Evolutionary conservation across 2,888 invertebrate species (phyloP).

Genomic region (Villa cingulata): DNA sequence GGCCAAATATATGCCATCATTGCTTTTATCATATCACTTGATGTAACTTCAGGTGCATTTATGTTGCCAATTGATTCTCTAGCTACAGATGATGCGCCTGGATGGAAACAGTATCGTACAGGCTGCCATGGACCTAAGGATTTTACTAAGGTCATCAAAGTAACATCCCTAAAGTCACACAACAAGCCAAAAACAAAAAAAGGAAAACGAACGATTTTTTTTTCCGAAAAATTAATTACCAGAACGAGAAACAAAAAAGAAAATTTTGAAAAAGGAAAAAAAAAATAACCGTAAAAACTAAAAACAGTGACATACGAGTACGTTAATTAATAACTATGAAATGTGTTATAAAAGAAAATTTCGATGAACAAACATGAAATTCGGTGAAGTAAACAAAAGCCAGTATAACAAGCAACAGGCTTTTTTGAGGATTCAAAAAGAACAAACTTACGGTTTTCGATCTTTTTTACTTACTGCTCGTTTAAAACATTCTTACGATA

Average conservation of each 20-base stretch:
- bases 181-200: constrained; percentile 27
- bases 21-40: constrained; percentile 66
- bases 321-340: too few relatives aligned
- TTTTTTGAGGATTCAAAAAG: neutral
- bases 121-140: constrained; percentile 30
- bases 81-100: constrained; percentile 52
- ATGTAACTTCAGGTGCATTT: constrained; percentile 47
- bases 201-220: constrained; percentile 10
- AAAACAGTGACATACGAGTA: too few relatives aligned
- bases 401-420: neutral
- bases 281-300: neutral
- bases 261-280: neutral
- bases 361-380: too few relatives aligned
- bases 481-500: too few relatives aligned
- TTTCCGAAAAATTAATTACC: too few relatives aligned
- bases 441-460: neutral
- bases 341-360: too few relatives aligned
- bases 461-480: neutral
- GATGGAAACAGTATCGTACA: constrained; percentile 78
- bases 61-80: constrained; percentile 47
- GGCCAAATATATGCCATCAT: constrained; percentile 96
- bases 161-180: constrained; percentile 21
- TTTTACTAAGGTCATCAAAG: constrained; percentile 3
- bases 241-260: too few relatives aligned
- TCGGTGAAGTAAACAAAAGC: too few relatives aligned